Base-by-base conservation (phyloP, 2,888 invertebrate species). In the Troilus luridus region DNA sequence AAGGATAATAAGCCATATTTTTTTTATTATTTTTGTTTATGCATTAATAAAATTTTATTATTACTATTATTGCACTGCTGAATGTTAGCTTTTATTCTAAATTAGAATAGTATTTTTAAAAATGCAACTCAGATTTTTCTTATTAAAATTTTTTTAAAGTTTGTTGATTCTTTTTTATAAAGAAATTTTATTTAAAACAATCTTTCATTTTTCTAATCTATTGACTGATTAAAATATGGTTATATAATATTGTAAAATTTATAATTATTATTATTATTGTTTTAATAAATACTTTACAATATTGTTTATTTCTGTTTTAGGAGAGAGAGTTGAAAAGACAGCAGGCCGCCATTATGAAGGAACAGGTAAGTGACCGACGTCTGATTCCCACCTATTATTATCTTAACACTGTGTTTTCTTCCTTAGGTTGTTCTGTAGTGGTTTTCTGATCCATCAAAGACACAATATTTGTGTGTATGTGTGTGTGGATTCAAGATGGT, bases 291-390 rank as follows among this genome's bases (percentile, higher is more conserved):
- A 77, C 14, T 8, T 77, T 7, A 41, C 21, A 56, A 21, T 56
- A n/a, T n/a, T n/a, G 19, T 85, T 41, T 89, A 17, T 77, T 56
- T 90, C 12, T 90, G 67, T 90, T 90, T 91, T 95, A 98, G 98
- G 98, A 98, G 94, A 96, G 98, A 94, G 98, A 98, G 95, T 94
- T 98, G 94, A 98, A 98, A 95, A 95, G 98, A 93, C 98, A 98
- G 94, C 98, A 98, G 94, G 97, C 97, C 90, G 96, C 97, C 93
- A 95, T 98, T 94, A 95, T 98, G 93, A 98, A 98, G 95, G 98
- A 98, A 95, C 98, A 98, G 97, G 98, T 98, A 95, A 95, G 95
- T 94, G 54, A 24, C 0, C 19, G 19, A 27, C 24, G 5, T 8
- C n/a, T 27, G n/a, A 14, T 59, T 54, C 0, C 59, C 14, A 12